Evolutionary conservation across 2,797 vertebrate genomes (phyloP), one percentile per base, ranked within the genome.

Genomic region (Rhabdomys pumilio): DNA sequence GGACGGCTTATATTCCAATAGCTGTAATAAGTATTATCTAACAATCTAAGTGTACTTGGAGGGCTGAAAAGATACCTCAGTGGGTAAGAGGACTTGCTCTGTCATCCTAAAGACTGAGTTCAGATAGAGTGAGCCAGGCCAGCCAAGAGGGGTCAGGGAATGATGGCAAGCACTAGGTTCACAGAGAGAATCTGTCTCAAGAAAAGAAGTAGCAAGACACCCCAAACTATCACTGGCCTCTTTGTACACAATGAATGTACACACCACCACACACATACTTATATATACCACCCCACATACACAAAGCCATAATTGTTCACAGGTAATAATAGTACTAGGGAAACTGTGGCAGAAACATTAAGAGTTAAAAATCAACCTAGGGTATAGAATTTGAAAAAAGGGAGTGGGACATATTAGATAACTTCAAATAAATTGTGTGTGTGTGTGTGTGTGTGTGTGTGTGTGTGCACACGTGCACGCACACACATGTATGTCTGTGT

Each of bases 21-120:
- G 72, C 92, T 92, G 3, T 95, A 34, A 84, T 95, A 24, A 91
- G 6, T 88, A 86, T 90, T 96, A 89, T 90, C 89, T 93, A 95
- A 79, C 26, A 89, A 84, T 72, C 14, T 81, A 61, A 95, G 61
- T 77, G 26, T 91, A 92, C 76, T 22, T 94, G 86, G 50, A 55
- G 13, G 17, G 17, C 86, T 89, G 11, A 29, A 87, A 38, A 76
- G 53, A 34, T 4, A 59, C 17, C 29, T 34, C 47, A 44, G 72
- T 76, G 38, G 38, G 15, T 19, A 17, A 38, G 24, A 44, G 17
- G n/a, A 22, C 6, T 26, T 41, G n/a, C 13, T 38, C 14, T 83
- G n/a, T n/a, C 38, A 82, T 24, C 80, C 12, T n/a, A 20, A 82
- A 38, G 20, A 41, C 57, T 61, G 6, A 82, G 20, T 82, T 82